Percentiles rank a stretch among this genome's conserved stretches.
Conservation (phyloP, 2,888 invertebrate species). For the Gisinianus flammeolus region DNA sequence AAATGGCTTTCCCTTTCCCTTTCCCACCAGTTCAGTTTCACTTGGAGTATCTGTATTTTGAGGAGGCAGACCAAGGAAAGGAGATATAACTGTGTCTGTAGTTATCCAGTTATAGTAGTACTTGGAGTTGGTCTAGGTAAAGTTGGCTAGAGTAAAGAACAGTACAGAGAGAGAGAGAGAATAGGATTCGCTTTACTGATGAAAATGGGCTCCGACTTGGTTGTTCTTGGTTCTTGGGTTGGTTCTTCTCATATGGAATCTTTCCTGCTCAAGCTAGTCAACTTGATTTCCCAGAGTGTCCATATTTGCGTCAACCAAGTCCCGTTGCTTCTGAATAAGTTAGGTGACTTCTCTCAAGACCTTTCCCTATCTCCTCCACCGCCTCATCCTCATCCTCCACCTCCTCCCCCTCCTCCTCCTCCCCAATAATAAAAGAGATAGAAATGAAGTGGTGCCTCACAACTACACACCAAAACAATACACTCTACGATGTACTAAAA, state of each 20-base stretch:
- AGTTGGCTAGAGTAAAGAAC: background rate
- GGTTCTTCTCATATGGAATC: slow-evolving; percentile 24
- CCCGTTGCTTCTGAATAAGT: slow-evolving; percentile 52
- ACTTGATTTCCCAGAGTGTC: slow-evolving; percentile 53
- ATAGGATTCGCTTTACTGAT: slow-evolving; percentile 27
- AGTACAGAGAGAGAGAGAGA: background rate
- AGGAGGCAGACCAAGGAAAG: too few relatives aligned
- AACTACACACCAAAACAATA: too few relatives aligned
- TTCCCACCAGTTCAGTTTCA: too few relatives aligned
- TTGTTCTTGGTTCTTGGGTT: too few relatives aligned
- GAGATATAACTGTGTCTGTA: background rate
- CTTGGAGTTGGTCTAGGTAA: background rate
- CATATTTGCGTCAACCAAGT: slow-evolving; percentile 53
- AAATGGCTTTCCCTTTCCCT: background rate
- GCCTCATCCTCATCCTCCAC: too few relatives aligned
- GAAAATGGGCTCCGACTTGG: slow-evolving; percentile 29
- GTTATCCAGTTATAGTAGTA: background rate
- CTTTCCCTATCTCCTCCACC: background rate
- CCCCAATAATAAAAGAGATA: too few relatives aligned
- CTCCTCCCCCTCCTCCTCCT: too few relatives aligned
- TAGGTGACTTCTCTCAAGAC: slow-evolving; percentile 23
- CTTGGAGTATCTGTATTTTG: too few relatives aligned
- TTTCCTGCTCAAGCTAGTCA: slow-evolving; percentile 29
- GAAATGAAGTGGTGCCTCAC: too few relatives aligned
- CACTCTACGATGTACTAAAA: too few relatives aligned